Evolutionary conservation across 2,113 vertebrate genomes (phyloP).

Genomic region (Coreoperca whiteheadi): DNA sequence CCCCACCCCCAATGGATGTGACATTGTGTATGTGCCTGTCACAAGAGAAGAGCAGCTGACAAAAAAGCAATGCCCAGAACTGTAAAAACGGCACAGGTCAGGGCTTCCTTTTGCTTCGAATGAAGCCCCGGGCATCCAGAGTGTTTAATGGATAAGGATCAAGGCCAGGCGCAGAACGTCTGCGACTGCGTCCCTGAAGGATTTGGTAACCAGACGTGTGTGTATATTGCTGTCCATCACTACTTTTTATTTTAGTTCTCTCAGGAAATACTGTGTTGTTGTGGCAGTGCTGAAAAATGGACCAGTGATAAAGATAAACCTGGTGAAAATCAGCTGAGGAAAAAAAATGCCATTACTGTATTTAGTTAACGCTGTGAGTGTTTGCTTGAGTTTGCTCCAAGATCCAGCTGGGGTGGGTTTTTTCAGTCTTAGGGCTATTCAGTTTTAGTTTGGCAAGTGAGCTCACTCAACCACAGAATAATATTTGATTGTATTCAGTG

Average conservation of each 20-base stretch:
- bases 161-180: constrained; percentile 37
- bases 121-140: constrained; percentile 16
- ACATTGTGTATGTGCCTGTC: constrained; percentile 40
- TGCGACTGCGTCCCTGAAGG: constrained; percentile 41
- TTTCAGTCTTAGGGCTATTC: constrained; percentile 49
- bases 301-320: constrained; percentile 50
- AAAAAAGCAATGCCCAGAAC: constrained; percentile 25
- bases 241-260: constrained; percentile 63
- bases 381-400: constrained; percentile 47
- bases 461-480: constrained; percentile 44
- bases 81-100: constrained; percentile 43
- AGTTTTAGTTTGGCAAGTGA: constrained; percentile 13
- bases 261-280: constrained; percentile 71
- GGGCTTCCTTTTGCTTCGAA: constrained; percentile 56
- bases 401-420: constrained; percentile 34
- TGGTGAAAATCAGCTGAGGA: constrained; percentile 27
- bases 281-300: constrained; percentile 32
- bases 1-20: constrained; percentile 23
- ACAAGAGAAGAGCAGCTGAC: constrained; percentile 34
- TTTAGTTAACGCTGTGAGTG: constrained; percentile 57
- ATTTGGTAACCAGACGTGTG: constrained; percentile 31
- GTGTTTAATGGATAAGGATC: constrained; percentile 54
- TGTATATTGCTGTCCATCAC: constrained; percentile 27
- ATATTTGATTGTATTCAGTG: constrained; percentile 59
- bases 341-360: constrained; percentile 34